Percentiles rank a stretch among this genome's conserved stretches.
phyloP scores from a whole-genome alignment of 2,888 invertebrate species.

The Meteorus cinctellus region DNA sequence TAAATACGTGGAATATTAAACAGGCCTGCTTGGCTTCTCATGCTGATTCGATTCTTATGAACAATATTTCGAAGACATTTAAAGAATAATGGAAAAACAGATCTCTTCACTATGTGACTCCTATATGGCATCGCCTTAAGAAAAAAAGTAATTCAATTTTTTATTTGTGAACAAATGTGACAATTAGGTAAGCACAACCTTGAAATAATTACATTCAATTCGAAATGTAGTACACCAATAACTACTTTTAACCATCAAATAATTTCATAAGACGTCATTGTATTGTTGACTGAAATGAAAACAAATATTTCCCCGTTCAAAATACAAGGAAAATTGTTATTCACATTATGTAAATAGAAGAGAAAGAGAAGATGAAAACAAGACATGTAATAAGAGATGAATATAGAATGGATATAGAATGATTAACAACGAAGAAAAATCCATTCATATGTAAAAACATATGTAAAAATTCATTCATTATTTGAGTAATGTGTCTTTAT shows the following conservation, averaged over 20 bases:
- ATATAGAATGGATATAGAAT: conserved; percentile 7
- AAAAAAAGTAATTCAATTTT: neutral
- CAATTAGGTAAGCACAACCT: neutral
- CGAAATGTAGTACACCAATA: neutral
- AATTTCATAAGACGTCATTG: neutral
- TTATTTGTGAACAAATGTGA: neutral
- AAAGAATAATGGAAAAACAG: too few relatives aligned
- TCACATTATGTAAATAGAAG: neutral
- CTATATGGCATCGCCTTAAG: too few relatives aligned
- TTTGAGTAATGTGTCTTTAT: conserved; percentile 24
- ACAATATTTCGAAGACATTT: too few relatives aligned
- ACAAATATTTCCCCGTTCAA: too few relatives aligned
- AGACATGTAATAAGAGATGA: conserved; percentile 1
- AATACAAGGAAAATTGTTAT: too few relatives aligned
- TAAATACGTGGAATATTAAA: neutral
- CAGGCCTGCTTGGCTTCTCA: too few relatives aligned
- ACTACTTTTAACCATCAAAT: neutral
- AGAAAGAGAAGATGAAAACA: neutral
- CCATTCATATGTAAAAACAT: conserved; percentile 33
- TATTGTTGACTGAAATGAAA: neutral
- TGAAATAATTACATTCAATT: neutral
- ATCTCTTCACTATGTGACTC: too few relatives aligned
- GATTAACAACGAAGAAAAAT: conserved; percentile 27
- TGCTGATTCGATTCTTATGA: too few relatives aligned
- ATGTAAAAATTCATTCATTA: too few relatives aligned